phyloP scores from a whole-genome alignment of 2,797 vertebrate genomes.

The Gymnocypris eckloni region DNA sequence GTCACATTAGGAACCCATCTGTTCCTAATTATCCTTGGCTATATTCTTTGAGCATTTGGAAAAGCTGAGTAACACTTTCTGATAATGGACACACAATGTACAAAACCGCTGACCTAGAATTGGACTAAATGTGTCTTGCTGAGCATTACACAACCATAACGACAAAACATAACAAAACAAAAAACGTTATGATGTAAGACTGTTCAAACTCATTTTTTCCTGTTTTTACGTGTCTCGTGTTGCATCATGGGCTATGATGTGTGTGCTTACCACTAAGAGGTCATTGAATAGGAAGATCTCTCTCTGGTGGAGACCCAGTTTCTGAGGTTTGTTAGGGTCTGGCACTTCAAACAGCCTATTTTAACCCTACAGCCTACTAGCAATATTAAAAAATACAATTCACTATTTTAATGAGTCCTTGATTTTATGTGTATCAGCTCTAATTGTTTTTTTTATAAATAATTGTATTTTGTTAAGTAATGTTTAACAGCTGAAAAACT shows the following conservation, averaged over 20 bases:
- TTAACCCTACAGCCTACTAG: too few relatives aligned
- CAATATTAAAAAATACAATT: too few relatives aligned
- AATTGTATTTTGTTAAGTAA: too few relatives aligned
- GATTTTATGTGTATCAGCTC: too few relatives aligned
- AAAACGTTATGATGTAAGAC: not conserved
- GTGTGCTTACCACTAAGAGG: constrained; percentile 90
- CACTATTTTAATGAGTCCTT: too few relatives aligned
- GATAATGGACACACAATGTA: constrained; percentile 4
- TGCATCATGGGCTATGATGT: not conserved
- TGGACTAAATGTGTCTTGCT: constrained; percentile 14
- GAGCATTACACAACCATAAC: constrained; percentile 11
- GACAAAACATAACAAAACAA: constrained; percentile 18
- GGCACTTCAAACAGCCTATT: constrained; percentile 97
- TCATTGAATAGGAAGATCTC: constrained; percentile 99
- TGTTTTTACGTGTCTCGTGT: not conserved
- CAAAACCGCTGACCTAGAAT: constrained; percentile 13
- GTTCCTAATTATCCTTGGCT: constrained; percentile 34
- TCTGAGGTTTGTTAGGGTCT: constrained; percentile 96
- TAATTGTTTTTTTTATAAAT: too few relatives aligned
- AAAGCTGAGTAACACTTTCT: constrained; percentile 49
- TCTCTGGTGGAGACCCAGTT: constrained; percentile 93
- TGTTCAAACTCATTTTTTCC: not conserved
- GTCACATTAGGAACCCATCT: constrained; percentile 54
- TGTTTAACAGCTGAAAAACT: constrained; percentile 82
- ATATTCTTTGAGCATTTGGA: constrained; percentile 12